phyloP scores from a whole-genome alignment of 2,888 invertebrate species.

The Eristalinus sepulchralis region DNA sequence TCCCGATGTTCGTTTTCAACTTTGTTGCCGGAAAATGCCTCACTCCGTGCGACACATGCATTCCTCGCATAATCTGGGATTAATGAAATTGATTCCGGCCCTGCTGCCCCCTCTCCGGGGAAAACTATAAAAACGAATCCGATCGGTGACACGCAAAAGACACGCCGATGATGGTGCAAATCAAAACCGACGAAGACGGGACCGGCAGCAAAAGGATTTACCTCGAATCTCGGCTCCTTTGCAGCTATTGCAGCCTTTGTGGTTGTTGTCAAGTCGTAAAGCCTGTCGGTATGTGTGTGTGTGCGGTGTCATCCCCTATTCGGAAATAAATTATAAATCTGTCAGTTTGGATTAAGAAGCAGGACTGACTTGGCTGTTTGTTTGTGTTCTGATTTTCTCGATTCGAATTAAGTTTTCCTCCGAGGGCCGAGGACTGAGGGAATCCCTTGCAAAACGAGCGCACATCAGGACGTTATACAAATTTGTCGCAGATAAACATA shows the following conservation, averaged over 20 bases:
- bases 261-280: conserved; percentile 41
- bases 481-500: conserved; percentile 69
- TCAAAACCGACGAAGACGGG: conserved; percentile 33
- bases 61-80: conserved; percentile 66
- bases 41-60: conserved; percentile 35
- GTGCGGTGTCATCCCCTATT: conserved; percentile 66
- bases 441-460: conserved; percentile 58
- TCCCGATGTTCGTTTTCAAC: conserved; percentile 4
- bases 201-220: conserved; percentile 30
- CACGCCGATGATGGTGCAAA: conserved; percentile 30
- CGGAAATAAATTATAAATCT: conserved; percentile 72
- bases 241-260: no score
- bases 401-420: conserved; percentile 57
- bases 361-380: conserved; percentile 65
- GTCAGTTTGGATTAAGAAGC: conserved; percentile 73
- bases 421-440: neutral
- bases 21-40: conserved; percentile 42
- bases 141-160: conserved; percentile 52
- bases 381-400: conserved; percentile 62
- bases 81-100: conserved; percentile 71
- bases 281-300: neutral
- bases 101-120: conserved; percentile 12
- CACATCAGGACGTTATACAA: conserved; percentile 41
- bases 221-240: conserved; percentile 18
- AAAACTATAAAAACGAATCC: conserved; percentile 61